phyloP scores from a whole-genome alignment of 2,888 invertebrate genomes.

The Salpingus planirostris region DNA sequence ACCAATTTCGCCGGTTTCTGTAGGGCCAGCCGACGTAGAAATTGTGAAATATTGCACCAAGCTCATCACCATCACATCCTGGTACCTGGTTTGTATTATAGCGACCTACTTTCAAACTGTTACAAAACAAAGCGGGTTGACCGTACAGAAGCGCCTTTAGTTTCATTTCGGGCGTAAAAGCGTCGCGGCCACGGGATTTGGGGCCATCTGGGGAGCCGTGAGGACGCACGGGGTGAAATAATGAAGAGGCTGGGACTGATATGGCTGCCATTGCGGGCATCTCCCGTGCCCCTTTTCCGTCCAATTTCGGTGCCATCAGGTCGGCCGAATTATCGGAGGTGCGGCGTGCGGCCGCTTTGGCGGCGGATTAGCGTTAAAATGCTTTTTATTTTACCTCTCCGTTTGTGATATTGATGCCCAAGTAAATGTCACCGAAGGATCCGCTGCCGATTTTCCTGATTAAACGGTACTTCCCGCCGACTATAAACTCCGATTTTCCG shows the following conservation, averaged over 20 bases:
- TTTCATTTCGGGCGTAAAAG: background rate
- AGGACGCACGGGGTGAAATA: background rate
- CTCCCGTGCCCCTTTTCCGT: background rate
- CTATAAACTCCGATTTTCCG: constrained; percentile 64
- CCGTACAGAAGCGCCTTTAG: background rate
- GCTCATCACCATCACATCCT: constrained; percentile 30
- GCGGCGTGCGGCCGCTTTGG: background rate
- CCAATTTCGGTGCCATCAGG: background rate
- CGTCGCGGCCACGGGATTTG: too few relatives aligned
- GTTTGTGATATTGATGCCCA: constrained; percentile 85
- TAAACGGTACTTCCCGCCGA: constrained; percentile 89
- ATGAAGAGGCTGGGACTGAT: background rate
- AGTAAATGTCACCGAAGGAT: constrained; percentile 98
- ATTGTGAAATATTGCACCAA: constrained; percentile 34
- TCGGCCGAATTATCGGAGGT: too few relatives aligned
- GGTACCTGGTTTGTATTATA: too few relatives aligned
- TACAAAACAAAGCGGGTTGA: constrained; percentile 23
- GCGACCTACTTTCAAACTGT: constrained; percentile 37
- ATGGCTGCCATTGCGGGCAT: constrained; percentile 27
- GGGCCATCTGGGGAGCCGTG: too few relatives aligned
- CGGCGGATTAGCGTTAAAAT: background rate
- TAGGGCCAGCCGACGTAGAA: too few relatives aligned
- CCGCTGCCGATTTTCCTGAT: constrained; percentile 97
- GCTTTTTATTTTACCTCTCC: constrained; percentile 62
- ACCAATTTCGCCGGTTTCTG: too few relatives aligned